phyloP scores from a whole-genome alignment of 2,797 vertebrate species.

The Glyptemys insculpta region DNA sequence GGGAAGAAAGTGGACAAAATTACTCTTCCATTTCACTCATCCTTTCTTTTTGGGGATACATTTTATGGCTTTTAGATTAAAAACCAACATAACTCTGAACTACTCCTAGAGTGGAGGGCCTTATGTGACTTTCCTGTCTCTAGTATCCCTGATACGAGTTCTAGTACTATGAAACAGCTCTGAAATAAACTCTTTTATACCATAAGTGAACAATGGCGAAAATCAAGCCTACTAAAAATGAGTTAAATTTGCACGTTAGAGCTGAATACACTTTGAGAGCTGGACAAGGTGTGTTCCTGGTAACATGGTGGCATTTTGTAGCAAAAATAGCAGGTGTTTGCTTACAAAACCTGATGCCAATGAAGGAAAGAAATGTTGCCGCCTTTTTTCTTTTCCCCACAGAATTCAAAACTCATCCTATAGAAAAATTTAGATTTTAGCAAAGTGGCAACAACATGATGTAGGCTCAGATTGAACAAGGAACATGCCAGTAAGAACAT shows the following conservation, averaged over 20 bases:
- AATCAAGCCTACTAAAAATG: not conserved
- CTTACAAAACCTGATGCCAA: too few species aligned
- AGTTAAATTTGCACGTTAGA: too few species aligned
- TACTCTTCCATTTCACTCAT: not conserved
- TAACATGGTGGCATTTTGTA: not conserved
- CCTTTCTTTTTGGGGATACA: not conserved
- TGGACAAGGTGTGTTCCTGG: not conserved
- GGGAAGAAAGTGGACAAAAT: not conserved
- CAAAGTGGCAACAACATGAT: too few species aligned
- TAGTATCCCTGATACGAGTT: too few species aligned
- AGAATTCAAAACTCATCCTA: not conserved
- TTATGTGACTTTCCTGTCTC: not conserved
- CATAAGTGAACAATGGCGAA: not conserved
- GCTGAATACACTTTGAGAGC: not conserved
- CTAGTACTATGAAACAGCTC: not conserved
- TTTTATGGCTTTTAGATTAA: not conserved
- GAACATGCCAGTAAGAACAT: not conserved
- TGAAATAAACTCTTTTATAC: not conserved
- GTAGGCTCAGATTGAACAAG: too few species aligned
- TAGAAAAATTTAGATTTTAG: not conserved
- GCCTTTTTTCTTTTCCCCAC: not conserved
- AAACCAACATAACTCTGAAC: not conserved
- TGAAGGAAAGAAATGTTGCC: not conserved
- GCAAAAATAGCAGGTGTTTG: not conserved
- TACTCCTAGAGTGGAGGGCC: not conserved